phyloP scores from a whole-genome alignment of 2,888 invertebrate species.

The Lasioglossum pauxillum region DNA sequence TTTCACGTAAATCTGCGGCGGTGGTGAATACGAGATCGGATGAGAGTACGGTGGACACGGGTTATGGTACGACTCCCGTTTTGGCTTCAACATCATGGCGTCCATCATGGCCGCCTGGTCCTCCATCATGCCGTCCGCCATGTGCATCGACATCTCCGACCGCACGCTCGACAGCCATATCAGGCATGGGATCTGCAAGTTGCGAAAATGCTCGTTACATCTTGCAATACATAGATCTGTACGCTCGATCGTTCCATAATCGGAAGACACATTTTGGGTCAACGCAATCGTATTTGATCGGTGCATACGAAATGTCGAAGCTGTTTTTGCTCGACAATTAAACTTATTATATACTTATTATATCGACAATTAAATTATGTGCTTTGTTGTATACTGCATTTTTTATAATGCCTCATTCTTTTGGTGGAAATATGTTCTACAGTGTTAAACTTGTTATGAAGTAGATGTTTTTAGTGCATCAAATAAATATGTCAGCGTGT shows the following conservation, averaged over 20 bases:
- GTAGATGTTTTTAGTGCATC: too few species aligned
- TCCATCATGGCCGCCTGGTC: constrained; percentile 46
- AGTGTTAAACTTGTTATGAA: too few species aligned
- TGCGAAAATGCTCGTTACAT: constrained; percentile 7
- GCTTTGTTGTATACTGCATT: too few species aligned
- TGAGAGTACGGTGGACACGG: constrained; percentile 78
- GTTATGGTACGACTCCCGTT: constrained; percentile 74
- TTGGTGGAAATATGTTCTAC: too few species aligned
- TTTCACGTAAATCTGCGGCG: constrained; percentile 65
- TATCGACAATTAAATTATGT: too few species aligned
- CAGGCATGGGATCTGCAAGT: constrained; percentile 75
- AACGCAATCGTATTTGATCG: not conserved
- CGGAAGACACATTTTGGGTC: not conserved
- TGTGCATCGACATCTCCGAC: constrained; percentile 70
- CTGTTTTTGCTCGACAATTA: too few species aligned
- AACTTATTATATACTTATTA: too few species aligned
- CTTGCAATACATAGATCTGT: not conserved
- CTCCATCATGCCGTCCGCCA: constrained; percentile 56
- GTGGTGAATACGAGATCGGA: constrained; percentile 66
- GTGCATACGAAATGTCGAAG: too few species aligned
- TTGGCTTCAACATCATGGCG: constrained; percentile 70
- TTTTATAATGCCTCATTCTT: too few species aligned
- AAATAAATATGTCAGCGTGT: too few species aligned
- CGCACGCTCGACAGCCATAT: constrained; percentile 78
- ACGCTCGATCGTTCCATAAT: not conserved